Conservation (phyloP, 2,113 vertebrate genomes). For the Varanus komodoensis region DNA sequence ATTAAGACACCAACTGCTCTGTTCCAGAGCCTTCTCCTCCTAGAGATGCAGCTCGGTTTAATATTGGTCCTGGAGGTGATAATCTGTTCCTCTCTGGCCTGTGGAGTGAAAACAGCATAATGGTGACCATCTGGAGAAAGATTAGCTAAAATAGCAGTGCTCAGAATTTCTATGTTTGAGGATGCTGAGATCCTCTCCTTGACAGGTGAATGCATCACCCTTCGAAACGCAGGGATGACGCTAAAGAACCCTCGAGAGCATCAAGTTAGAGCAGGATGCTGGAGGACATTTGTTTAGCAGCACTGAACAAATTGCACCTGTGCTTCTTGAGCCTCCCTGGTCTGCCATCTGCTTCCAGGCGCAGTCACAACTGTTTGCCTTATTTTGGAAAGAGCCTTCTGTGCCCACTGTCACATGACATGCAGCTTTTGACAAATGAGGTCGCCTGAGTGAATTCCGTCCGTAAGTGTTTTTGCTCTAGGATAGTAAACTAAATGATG, state of each 20-base stretch:
- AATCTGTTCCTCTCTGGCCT: slow-evolving; percentile 60
- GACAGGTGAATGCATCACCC: background rate
- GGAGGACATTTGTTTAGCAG: background rate
- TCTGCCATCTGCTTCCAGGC: slow-evolving; percentile 18
- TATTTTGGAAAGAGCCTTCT: slow-evolving; percentile 8
- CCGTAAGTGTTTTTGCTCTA: background rate
- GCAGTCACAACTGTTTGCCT: slow-evolving; percentile 33
- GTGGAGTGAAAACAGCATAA: slow-evolving; percentile 60
- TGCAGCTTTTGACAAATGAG: slow-evolving; percentile 25
- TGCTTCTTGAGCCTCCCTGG: background rate
- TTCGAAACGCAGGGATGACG: slow-evolving; percentile 23
- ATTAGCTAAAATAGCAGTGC: slow-evolving; percentile 29
- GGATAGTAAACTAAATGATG: background rate
- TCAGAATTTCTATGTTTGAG: slow-evolving; percentile 45
- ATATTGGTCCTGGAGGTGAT: slow-evolving; percentile 55
- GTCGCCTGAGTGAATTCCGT: slow-evolving; percentile 8
- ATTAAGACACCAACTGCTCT: slow-evolving; percentile 53
- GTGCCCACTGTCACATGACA: background rate
- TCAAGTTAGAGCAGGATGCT: background rate
- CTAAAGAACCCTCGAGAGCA: slow-evolving; percentile 28
- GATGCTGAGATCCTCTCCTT: background rate
- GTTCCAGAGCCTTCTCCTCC: slow-evolving; percentile 33
- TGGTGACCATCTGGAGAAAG: slow-evolving; percentile 63
- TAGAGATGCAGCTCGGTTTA: slow-evolving; percentile 44
- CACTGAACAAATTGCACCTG: slow-evolving; percentile 1